Conservation (phyloP, 2,888 invertebrate species). For the Drosophila stalkeri region DNA sequence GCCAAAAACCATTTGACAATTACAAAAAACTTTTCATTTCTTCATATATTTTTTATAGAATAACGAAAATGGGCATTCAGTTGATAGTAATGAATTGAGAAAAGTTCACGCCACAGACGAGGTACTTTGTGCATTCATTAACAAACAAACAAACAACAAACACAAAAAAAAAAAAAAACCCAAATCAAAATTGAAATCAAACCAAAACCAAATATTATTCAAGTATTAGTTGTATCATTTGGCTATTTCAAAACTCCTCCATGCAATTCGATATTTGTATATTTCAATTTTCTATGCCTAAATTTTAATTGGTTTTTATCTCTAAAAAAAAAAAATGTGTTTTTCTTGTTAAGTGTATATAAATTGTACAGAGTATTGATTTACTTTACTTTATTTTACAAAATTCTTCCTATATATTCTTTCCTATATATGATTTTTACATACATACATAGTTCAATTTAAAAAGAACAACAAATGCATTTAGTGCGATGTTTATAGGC, state of each 20-base stretch:
- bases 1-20: constrained; percentile 54
- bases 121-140: constrained; percentile 85
- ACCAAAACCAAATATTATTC: constrained; percentile 39
- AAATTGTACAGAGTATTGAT: constrained; percentile 76
- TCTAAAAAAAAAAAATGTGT: constrained; percentile 50
- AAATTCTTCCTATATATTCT: constrained; percentile 34
- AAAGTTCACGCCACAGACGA: constrained; percentile 86
- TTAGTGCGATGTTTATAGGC: constrained; percentile 35
- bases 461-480: constrained; percentile 12
- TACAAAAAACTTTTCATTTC: constrained; percentile 75
- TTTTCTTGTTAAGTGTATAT: constrained; percentile 81
- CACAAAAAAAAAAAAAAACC: constrained; percentile 6
- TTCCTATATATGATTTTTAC: constrained; percentile 18
- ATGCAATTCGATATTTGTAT: constrained; percentile 70
- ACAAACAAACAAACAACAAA: constrained; percentile 37
- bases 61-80: constrained; percentile 85
- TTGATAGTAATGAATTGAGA: constrained; percentile 86
- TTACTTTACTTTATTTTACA: constrained; percentile 33
- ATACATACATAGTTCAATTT: constrained; percentile 12
- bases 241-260: constrained; percentile 43
- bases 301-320: constrained; percentile 33
- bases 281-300: constrained; percentile 47
- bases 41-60: constrained; percentile 84
- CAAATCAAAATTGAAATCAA: constrained; percentile 48
- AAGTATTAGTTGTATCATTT: constrained; percentile 63